Percentiles rank a stretch among this genome's conserved stretches.
These are phyloP conservation scores for Blera fallax DNA, from an alignment of 2,888 invertebrate genomes.

Conservation along the genomic window DNA sequence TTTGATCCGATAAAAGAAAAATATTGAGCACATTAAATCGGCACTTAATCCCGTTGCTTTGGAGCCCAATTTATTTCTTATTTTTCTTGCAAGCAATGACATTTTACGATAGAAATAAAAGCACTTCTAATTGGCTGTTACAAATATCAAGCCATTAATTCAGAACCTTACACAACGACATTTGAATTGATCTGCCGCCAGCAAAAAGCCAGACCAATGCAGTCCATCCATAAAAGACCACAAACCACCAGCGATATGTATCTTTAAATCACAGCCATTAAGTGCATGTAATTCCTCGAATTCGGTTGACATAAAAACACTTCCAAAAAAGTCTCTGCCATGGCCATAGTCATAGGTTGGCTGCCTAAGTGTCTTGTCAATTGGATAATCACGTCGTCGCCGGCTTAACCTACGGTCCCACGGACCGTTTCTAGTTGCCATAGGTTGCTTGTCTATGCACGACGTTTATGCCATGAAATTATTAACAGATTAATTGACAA, in stretches of 20 bases:
- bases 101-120: not conserved
- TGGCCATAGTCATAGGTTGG: not conserved
- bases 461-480: conserved; percentile 27
- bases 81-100: not conserved
- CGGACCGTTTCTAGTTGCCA: not conserved
- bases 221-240: conserved; percentile 15
- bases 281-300: conserved; percentile 13
- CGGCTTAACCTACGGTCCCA: not conserved
- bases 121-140: conserved; percentile 14
- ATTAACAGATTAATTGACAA: conserved; percentile 54
- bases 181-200: conserved; percentile 6
- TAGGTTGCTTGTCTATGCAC: not conserved
- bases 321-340: conserved; percentile 8
- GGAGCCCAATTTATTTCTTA: not conserved
- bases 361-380: not conserved
- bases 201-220: not conserved
- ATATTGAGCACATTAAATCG: not conserved
- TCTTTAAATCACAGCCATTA: not conserved
- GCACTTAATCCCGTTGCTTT: not conserved
- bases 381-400: conserved; percentile 20
- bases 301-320: conserved; percentile 31
- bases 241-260: not conserved
- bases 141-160: not conserved
- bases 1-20: too few relatives aligned
- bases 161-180: not conserved